Percentiles rank a stretch among this genome's conserved stretches.
Conservation (phyloP, 2,888 invertebrate genomes). For the Mesochorus sp. region DNA sequence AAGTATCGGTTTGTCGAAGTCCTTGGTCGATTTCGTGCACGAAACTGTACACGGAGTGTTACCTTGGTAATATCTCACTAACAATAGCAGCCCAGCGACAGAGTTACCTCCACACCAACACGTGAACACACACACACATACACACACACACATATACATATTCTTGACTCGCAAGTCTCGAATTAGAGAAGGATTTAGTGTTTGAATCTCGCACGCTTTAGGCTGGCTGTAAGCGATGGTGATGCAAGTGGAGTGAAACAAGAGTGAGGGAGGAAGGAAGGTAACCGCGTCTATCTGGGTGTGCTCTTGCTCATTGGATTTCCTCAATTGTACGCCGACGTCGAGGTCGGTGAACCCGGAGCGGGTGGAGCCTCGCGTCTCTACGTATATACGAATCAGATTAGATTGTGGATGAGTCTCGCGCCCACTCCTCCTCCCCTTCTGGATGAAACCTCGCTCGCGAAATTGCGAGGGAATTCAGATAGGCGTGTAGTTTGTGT, state of each 20-base stretch:
- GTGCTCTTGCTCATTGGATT: constrained; percentile 42
- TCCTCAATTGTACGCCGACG: constrained; percentile 49
- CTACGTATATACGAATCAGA: constrained; percentile 72
- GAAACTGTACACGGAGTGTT: too few relatives aligned
- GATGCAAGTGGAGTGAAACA: background rate
- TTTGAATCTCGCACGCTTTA: background rate
- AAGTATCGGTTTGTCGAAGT: constrained; percentile 6
- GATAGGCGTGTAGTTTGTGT: constrained; percentile 50
- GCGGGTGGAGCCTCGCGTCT: constrained; percentile 47
- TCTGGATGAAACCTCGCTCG: constrained; percentile 61
- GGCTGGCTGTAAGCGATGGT: constrained; percentile 19
- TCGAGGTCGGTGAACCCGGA: constrained; percentile 68
- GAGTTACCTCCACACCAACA: background rate
- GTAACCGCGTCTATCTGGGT: constrained; percentile 32
- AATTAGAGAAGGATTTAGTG: constrained; percentile 23
- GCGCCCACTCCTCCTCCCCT: constrained; percentile 36
- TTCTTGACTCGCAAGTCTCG: background rate
- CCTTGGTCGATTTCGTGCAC: constrained; percentile 12
- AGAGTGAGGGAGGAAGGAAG: constrained; percentile 25
- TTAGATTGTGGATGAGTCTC: constrained; percentile 69
- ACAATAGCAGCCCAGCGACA: background rate
- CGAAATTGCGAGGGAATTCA: constrained; percentile 67
- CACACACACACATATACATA: background rate
- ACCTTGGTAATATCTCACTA: too few relatives aligned
- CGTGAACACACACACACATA: background rate